A percentile compares a stretch with the other conserved stretches of the same genome.
phyloP scores from a whole-genome alignment of 2,797 vertebrate genomes.

The Myiotriccus ornatus region DNA sequence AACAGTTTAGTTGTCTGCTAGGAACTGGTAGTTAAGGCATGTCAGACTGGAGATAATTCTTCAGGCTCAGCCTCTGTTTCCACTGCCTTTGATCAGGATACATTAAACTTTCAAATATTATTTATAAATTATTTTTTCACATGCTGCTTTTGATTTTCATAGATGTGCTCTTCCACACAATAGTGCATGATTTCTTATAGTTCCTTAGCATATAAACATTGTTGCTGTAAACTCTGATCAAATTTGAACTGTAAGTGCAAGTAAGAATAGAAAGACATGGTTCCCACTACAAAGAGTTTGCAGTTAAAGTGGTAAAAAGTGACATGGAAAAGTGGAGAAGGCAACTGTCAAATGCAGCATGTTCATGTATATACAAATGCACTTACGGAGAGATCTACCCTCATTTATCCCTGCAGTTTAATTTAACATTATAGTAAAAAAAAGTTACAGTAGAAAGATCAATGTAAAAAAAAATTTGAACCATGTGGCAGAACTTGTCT shows the following conservation, averaged over 20 bases:
- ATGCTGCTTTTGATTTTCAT: neutral
- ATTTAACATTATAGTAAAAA: neutral
- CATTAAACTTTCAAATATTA: neutral
- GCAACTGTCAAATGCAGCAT: neutral
- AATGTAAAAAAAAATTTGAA: conserved; percentile 25
- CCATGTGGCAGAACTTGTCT: conserved; percentile 29
- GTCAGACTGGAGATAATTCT: conserved; percentile 18
- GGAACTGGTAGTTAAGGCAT: conserved; percentile 7
- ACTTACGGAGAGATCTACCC: neutral
- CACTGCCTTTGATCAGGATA: conserved; percentile 38
- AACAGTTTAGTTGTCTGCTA: conserved; percentile 27
- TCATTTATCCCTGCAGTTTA: neutral
- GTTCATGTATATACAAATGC: neutral
- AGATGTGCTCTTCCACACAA: neutral
- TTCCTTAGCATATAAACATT: neutral
- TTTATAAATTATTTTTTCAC: neutral
- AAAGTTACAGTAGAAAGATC: neutral
- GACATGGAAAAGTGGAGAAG: neutral
- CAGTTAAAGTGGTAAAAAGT: neutral
- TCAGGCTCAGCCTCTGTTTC: conserved; percentile 11
- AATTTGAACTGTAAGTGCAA: neutral
- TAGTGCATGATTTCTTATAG: neutral
- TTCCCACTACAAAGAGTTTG: neutral
- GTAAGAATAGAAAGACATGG: neutral
- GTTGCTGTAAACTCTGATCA: neutral